These are phyloP conservation scores for Onychostoma macrolepis DNA, from an alignment of 2,113 vertebrate species.

Conservation along the genomic window DNA sequence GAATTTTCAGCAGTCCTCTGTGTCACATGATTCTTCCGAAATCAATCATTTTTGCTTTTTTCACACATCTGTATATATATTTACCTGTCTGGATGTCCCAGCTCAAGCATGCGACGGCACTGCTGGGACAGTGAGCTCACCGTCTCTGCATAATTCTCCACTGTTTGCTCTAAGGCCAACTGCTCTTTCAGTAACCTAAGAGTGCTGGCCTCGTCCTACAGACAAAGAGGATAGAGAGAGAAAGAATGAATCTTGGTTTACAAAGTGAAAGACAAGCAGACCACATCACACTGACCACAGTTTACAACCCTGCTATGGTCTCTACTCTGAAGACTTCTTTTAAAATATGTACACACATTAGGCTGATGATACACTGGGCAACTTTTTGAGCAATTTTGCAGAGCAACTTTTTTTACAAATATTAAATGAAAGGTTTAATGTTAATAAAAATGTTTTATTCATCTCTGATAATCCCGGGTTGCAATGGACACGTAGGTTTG, in stretches of 20 bases:
- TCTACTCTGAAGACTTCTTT: neutral
- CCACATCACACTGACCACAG: slow-evolving; percentile 7
- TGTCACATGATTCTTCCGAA: neutral
- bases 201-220: slow-evolving; percentile 68
- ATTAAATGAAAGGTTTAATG: no score
- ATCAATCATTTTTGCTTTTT: neutral
- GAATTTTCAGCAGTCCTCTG: neutral
- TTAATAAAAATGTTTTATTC: no score
- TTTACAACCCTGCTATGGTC: neutral
- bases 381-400: neutral
- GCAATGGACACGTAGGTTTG: no score
- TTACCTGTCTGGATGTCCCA: slow-evolving; percentile 90
- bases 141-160: slow-evolving; percentile 87
- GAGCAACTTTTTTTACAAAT: no score
- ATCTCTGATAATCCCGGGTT: no score
- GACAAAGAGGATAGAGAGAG: neutral
- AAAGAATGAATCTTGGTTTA: neutral
- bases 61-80: slow-evolving; percentile 13
- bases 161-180: slow-evolving; percentile 86
- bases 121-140: slow-evolving; percentile 87
- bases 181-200: slow-evolving; percentile 90
- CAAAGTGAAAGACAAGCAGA: neutral
- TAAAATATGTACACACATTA: neutral
- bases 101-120: slow-evolving; percentile 84
- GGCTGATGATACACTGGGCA: no score